Percentiles rank a stretch among this genome's conserved stretches.
phyloP scores from a whole-genome alignment of 1,140 invertebrate genomes.

The Hyphantria cunea region DNA sequence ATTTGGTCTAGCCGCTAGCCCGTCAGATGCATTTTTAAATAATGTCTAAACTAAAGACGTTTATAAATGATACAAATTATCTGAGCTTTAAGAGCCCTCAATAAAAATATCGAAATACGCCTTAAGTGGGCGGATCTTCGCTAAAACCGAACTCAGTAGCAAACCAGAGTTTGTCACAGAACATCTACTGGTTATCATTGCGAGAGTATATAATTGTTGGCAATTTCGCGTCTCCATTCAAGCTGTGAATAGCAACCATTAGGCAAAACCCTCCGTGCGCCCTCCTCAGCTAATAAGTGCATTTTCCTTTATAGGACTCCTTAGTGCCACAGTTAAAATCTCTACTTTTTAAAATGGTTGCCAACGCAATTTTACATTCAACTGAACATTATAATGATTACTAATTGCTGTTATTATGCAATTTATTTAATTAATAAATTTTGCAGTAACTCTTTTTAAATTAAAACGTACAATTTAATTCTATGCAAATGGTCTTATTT shows the following conservation, averaged over 20 bases:
- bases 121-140: conserved; percentile 16
- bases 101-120: conserved; percentile 9
- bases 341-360: conserved; percentile 65
- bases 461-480: not conserved
- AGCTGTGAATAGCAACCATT: conserved; percentile 74
- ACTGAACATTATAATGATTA: conserved; percentile 31
- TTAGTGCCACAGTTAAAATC: conserved; percentile 72
- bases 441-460: not conserved
- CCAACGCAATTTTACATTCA: conserved; percentile 29
- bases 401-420: conserved; percentile 68
- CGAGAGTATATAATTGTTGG: conserved; percentile 79
- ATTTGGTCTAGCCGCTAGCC: too few species aligned
- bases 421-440: conserved; percentile 64
- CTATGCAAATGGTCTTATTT: too few species aligned
- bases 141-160: conserved; percentile 5
- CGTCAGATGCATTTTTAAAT: too few species aligned
- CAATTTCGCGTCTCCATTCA: conserved; percentile 77
- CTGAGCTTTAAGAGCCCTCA: not conserved
- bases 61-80: too few species aligned
- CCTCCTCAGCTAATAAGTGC: conserved; percentile 77
- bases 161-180: conserved; percentile 57
- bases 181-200: conserved; percentile 77
- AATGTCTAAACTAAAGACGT: too few species aligned
- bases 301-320: conserved; percentile 76
- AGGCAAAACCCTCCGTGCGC: conserved; percentile 68